Evolutionary conservation across 2,888 invertebrate species (phyloP), one percentile per base, ranked within the genome.

Genomic region (Rapana venosa): DNA sequence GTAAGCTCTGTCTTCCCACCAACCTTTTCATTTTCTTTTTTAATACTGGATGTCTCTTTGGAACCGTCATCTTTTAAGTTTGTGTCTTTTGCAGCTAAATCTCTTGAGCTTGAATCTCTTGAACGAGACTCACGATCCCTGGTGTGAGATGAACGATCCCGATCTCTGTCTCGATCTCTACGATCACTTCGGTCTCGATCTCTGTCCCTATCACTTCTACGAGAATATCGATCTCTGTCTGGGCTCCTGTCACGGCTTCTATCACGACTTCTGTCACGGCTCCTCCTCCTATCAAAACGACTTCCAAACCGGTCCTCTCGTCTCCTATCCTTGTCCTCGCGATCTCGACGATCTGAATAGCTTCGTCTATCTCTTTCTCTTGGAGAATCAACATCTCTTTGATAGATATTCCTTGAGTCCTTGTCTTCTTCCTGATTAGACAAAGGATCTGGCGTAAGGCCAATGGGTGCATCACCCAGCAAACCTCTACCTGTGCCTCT

Each of bases 121-220:
- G 91, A 90, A 36, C 90, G 90, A 4, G 90, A 87, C 77, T 92
- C 92, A 58, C 91, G 88, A 77, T 91, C 90, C 83, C 90, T 91
- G 61, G 91, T 91, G 22, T 89, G 87, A 32, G 85, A 87, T n/a
- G 91, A 91, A 61, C 92, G 89, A 66, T 88, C 90, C 30, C 90
- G 79, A 66, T 91, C 91, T 83, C 91, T 90, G 66, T 90, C 90
- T 77, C 92, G 89, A 20, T 88, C 88, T 83, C 56, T 88, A n/a
- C 77, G 77, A 32, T 79, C 77, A 32, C 77, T 20, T 17, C 77
- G 77, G 20, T 89, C 91, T 17, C 91, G 88, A 32, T 89, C 91
- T 17, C 91, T 87, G 56, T 92, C 92, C 30, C 90, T 74, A 56
- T 91, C 90, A 81, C 88, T 89, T 61, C 88, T 87, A 26, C 87